Evolutionary conservation across 2,113 vertebrate genomes (phyloP).

Genomic region (Microcebus lehilahytsara): DNA sequence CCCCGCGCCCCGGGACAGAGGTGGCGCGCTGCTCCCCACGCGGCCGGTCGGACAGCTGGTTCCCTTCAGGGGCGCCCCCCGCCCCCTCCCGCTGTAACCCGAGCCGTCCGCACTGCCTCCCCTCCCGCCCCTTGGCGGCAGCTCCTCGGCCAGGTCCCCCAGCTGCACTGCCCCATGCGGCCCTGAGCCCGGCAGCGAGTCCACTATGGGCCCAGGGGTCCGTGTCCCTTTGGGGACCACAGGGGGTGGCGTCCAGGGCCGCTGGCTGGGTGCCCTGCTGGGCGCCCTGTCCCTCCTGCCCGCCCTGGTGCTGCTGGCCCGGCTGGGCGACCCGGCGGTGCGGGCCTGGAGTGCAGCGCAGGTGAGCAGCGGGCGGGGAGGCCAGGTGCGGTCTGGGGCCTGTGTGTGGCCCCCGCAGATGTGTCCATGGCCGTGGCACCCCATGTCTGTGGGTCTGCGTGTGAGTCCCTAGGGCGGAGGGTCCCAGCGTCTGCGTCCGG

Average conservation of each 20-base stretch:
- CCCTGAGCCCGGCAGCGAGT: conserved; percentile 40
- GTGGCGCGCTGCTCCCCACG: background rate
- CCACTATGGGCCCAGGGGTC: conserved; percentile 64
- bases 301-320: conserved; percentile 27
- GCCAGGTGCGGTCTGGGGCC: background rate
- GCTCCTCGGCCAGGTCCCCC: background rate
- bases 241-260: background rate
- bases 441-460: background rate
- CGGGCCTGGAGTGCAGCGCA: background rate
- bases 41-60: conserved; percentile 1
- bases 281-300: conserved; percentile 65
- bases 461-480: background rate
- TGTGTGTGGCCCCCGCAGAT: background rate
- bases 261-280: background rate
- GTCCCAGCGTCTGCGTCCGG: background rate
- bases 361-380: conserved; percentile 34
- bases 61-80: background rate
- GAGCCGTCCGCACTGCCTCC: conserved; percentile 43
- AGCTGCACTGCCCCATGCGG: background rate
- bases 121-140: background rate
- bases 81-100: conserved; percentile 44
- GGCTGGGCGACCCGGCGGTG: background rate
- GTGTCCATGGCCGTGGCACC: accelerated
- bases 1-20: background rate
- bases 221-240: background rate